A percentile compares a stretch with the other conserved stretches of the same genome.
phyloP scores from a whole-genome alignment of 1,140 invertebrate genomes.

The Mamestra configurata region DNA sequence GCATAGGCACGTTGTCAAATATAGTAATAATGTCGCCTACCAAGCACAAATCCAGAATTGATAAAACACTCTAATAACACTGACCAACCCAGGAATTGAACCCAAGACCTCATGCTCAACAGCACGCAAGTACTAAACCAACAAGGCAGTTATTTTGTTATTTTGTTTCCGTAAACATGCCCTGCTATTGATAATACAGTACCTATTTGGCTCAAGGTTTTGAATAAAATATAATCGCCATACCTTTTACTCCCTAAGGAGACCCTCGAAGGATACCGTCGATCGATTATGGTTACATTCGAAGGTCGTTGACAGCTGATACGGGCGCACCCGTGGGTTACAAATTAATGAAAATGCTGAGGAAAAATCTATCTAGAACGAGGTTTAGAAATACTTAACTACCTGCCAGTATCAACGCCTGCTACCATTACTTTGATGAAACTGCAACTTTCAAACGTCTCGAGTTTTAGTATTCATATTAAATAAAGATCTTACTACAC shows the following conservation, averaged over 20 bases:
- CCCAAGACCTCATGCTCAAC: too few species aligned
- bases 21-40: too few species aligned
- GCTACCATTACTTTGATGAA: conserved; percentile 24
- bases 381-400: neutral
- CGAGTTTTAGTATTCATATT: too few species aligned
- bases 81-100: too few species aligned
- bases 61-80: too few species aligned
- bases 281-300: conserved; percentile 3
- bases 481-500: too few species aligned
- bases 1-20: too few species aligned
- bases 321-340: neutral
- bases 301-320: conserved; percentile 30
- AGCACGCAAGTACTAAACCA: too few species aligned
- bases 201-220: neutral
- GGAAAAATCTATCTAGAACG: conserved; percentile 20
- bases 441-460: conserved; percentile 23
- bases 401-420: neutral
- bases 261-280: neutral
- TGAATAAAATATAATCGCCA: conserved; percentile 35
- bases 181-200: neutral
- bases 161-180: conserved; percentile 10
- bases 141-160: neutral
- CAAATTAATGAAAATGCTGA: conserved; percentile 11
- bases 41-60: too few species aligned
- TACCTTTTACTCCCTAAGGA: conserved; percentile 11